phyloP scores from a whole-genome alignment of 1,140 invertebrate species.

The Pristionchus pacificus region DNA sequence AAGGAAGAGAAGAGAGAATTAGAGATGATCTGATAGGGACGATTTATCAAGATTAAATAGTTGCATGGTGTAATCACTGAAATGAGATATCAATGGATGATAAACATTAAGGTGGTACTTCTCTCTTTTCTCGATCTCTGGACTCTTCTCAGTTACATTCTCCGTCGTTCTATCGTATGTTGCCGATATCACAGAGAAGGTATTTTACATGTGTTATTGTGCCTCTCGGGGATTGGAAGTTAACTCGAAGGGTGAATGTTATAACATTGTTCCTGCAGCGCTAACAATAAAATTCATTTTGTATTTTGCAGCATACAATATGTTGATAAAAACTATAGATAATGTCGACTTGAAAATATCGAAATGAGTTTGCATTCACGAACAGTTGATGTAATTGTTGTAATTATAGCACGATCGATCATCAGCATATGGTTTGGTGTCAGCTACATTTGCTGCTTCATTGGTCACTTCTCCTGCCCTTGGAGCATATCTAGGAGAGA shows the following conservation, averaged over 20 bases:
- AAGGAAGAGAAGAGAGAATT: too few relatives aligned
- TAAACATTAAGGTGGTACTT: conserved; percentile 81
- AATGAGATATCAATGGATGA: background rate
- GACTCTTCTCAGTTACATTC: conserved; percentile 96
- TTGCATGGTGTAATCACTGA: background rate
- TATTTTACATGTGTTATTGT: too few relatives aligned
- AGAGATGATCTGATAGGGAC: too few relatives aligned
- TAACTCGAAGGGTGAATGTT: too few relatives aligned
- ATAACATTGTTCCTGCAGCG: too few relatives aligned
- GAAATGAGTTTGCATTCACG: background rate
- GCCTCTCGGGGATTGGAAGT: too few relatives aligned
- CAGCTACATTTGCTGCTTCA: conserved; percentile 96
- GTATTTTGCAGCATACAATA: too few relatives aligned
- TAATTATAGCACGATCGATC: conserved; percentile 73
- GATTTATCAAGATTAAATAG: background rate
- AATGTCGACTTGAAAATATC: too few relatives aligned
- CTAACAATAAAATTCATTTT: too few relatives aligned
- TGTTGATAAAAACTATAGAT: too few relatives aligned
- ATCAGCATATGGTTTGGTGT: conserved; percentile 89
- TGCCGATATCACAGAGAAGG: conserved; percentile 94
- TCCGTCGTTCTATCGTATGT: conserved; percentile 96
- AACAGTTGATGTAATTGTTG: background rate
- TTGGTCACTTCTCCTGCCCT: conserved; percentile 92
- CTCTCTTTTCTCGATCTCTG: conserved; percentile 96
- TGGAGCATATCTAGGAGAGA: conserved; percentile 83